Base-by-base conservation (phyloP, 2,888 invertebrate genomes). In the Andricus curvator region DNA sequence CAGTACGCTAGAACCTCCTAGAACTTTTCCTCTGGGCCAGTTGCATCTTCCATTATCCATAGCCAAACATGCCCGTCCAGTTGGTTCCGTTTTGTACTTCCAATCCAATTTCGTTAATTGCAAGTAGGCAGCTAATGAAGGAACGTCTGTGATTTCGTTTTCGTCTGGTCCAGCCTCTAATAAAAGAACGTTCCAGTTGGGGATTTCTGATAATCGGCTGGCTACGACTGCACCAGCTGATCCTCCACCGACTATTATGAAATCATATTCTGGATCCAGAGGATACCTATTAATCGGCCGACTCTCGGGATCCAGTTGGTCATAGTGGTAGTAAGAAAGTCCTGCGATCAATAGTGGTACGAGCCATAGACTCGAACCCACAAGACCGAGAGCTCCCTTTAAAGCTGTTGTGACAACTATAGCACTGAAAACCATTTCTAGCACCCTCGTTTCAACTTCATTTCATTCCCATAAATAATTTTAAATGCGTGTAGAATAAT, bases 211-310 rank as follows among this genome's bases (percentile, higher is more conserved):
- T 68, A 97, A 93, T 25, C 98, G 94, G 89, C 95, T 97, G 13
- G 98, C 97, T 2, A 98, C 95, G 2, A 98, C 98, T 0, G 98
- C 97, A 0, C 98, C 98, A 0, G 98, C 98, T 0, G 97, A 97
- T 1, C 98, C 98, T 2, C 96, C 97, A 4, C 98, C 98, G 6
- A 98, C 94, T 2, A 97, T 94, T 41, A 98, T 94, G 89, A 97
- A 97, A 90, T 98, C 98, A 90, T 98, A 97, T 89, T 97, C 97
- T n/a, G 94, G 93, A 81, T 93, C 93, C 20, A 96, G 93, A 41
- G 95, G 95, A 82, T 95, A 94, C 84, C 95, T 95, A 88, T 97
- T 96, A 82, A 95, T 93, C 0, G 97, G 95, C 76, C 94, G 95
- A 4, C 96, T 95, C 92, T 97, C 97, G 0, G 97, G 97, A 89